Conservation (phyloP, 2,113 vertebrate species). For the Erythrolamprus reginae region DNA sequence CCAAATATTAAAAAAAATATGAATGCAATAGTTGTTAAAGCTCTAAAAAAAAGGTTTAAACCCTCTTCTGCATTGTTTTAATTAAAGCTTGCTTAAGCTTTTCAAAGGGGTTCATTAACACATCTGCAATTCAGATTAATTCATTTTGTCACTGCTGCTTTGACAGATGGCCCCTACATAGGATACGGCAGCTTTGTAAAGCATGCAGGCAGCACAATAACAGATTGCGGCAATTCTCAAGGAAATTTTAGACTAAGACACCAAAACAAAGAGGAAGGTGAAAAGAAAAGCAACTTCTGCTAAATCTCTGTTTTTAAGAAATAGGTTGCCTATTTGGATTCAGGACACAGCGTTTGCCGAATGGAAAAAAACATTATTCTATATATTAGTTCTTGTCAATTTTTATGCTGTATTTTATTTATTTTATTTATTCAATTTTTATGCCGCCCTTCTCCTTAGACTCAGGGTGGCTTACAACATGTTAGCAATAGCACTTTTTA, state of each 20-base stretch:
- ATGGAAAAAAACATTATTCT: constrained; percentile 29
- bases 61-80: constrained; percentile 60
- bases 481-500: too few relatives aligned
- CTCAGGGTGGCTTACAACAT: too few relatives aligned
- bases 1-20: constrained; percentile 50
- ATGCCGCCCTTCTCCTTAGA: too few relatives aligned
- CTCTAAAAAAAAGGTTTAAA: constrained; percentile 48
- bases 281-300: constrained; percentile 28
- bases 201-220: constrained; percentile 56
- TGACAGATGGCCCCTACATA: constrained; percentile 61
- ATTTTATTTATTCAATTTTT: too few relatives aligned
- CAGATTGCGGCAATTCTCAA: constrained; percentile 50
- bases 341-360: not conserved
- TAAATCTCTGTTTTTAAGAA: constrained; percentile 44
- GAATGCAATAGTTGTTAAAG: constrained; percentile 55
- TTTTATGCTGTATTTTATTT: not conserved
- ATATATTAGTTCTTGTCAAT: not conserved
- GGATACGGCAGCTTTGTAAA: constrained; percentile 52
- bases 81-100: constrained; percentile 63
- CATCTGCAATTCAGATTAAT: constrained; percentile 65
- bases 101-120: constrained; percentile 67
- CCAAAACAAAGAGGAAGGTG: constrained; percentile 29
- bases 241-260: constrained; percentile 48
- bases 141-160: constrained; percentile 63
- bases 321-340: constrained; percentile 2